phyloP scores from a whole-genome alignment of 2,797 vertebrate species.

The Gymnocypris eckloni region DNA sequence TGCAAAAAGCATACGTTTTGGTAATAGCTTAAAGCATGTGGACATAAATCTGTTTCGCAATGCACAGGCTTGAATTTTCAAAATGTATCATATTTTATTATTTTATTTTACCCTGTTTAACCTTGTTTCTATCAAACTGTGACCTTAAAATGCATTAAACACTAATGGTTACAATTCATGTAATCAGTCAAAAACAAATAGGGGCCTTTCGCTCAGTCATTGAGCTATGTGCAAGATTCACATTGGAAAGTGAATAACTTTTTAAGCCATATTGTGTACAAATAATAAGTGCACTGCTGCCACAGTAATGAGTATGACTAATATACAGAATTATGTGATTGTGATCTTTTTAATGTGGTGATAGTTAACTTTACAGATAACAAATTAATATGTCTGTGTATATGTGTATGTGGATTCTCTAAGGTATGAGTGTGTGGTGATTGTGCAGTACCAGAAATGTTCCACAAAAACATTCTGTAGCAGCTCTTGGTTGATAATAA shows the following conservation, averaged over 20 bases:
- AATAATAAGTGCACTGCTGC: constrained; percentile 49
- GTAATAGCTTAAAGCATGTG: constrained; percentile 1
- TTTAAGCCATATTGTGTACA: constrained; percentile 60
- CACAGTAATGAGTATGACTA: background rate
- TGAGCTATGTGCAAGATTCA: constrained; percentile 4
- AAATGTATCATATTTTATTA: constrained; percentile 72
- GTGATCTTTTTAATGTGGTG: constrained; percentile 23
- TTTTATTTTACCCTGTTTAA: constrained; percentile 23
- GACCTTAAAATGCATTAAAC: constrained; percentile 35
- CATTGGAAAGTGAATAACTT: constrained; percentile 59
- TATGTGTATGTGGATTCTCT: constrained; percentile 11
- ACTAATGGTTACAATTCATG: background rate
- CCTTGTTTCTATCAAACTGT: constrained; percentile 26
- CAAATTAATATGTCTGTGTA: background rate
- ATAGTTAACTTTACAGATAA: constrained; percentile 42
- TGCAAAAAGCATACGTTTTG: background rate
- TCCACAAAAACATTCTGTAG: background rate
- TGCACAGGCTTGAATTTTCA: constrained; percentile 66
- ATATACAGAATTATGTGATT: constrained; percentile 41
- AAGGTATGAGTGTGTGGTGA: constrained; percentile 34
- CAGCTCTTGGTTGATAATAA: constrained; percentile 14
- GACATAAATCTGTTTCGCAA: constrained; percentile 44
- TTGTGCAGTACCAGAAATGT: background rate
- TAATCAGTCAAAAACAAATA: background rate
- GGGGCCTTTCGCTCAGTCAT: background rate